phyloP scores from a whole-genome alignment of 2,797 vertebrate species.

The Odontamblyopus rebecca region DNA sequence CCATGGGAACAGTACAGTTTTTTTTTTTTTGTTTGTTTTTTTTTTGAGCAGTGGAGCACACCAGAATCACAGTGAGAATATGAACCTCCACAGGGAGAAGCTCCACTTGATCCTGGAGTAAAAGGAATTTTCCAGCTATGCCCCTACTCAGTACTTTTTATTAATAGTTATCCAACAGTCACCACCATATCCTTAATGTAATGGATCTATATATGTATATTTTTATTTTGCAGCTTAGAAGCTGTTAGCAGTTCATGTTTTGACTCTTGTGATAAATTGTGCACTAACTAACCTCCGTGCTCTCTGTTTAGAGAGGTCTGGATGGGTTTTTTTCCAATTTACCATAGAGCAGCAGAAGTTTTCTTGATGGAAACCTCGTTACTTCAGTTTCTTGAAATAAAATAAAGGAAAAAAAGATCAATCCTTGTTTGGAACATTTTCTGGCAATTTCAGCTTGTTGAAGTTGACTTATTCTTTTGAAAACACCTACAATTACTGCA shows the following conservation, averaged over 20 bases:
- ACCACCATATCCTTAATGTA: no score
- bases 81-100: neutral
- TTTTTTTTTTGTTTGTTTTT: neutral
- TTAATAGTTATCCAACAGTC: neutral
- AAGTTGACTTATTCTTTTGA: conserved; percentile 31
- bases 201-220: no score
- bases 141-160: neutral
- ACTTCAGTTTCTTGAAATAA: conserved; percentile 11
- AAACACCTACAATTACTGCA: conserved; percentile 27
- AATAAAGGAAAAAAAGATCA: conserved; percentile 19
- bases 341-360: conserved; percentile 22
- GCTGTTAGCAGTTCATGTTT: no score
- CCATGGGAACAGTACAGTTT: no score
- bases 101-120: neutral
- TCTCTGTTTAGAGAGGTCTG: neutral
- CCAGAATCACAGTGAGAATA: no score
- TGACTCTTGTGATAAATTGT: neutral
- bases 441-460: conserved; percentile 32
- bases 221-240: no score
- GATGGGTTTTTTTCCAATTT: conserved; percentile 22
- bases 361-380: conserved; percentile 32
- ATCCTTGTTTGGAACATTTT: conserved; percentile 31
- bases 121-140: neutral
- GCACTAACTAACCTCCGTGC: neutral
- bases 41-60: neutral